phyloP scores from a whole-genome alignment of 2,888 invertebrate species.

The Lissonota sp. region DNA sequence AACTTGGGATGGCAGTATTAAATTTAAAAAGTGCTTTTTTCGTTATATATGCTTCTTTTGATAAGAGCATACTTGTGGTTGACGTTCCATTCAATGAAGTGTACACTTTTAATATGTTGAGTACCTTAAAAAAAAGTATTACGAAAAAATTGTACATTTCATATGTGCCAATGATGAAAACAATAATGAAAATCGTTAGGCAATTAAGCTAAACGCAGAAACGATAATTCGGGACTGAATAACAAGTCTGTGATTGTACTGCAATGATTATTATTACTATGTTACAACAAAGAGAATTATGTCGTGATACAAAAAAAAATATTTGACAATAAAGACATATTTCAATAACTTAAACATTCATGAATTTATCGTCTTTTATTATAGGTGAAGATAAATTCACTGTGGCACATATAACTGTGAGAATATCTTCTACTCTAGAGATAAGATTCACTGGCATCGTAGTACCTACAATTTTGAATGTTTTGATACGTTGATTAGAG shows the following conservation, averaged over 20 bases:
- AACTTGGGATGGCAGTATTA: conserved; percentile 21
- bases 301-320: neutral
- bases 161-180: conserved; percentile 24
- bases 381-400: conserved; percentile 29
- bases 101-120: conserved; percentile 12
- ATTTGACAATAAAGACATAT: conserved; percentile 4
- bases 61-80: conserved; percentile 19
- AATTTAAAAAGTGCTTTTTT: conserved; percentile 36
- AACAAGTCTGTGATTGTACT: conserved; percentile 11
- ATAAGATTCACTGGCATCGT: conserved; percentile 13
- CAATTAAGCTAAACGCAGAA: too few species aligned
- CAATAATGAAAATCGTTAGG: conserved; percentile 14
- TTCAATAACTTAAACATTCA: conserved; percentile 17
- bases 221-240: too few species aligned
- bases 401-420: conserved; percentile 25
- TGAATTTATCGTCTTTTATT: conserved; percentile 13
- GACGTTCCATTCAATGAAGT: conserved; percentile 17
- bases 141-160: conserved; percentile 14
- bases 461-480: too few species aligned
- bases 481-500: too few species aligned
- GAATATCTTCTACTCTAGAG: conserved; percentile 14
- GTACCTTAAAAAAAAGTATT: conserved; percentile 22
- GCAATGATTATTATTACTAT: neutral
- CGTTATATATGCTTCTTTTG: conserved; percentile 35
- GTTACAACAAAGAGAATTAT: neutral